phyloP scores from a whole-genome alignment of 2,113 vertebrate species.

The Cnemophilus loriae region DNA sequence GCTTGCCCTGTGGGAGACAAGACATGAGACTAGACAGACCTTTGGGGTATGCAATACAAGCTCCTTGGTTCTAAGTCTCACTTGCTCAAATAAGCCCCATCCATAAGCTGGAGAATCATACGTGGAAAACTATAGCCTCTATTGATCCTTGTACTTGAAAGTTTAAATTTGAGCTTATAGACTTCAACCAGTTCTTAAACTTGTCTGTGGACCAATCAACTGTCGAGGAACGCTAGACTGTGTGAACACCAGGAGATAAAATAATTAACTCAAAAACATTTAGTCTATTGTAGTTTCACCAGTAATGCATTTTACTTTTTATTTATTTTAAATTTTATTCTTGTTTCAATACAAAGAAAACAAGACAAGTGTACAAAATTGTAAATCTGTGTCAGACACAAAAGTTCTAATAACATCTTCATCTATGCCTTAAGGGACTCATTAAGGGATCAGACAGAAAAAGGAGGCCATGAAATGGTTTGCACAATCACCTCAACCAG shows the following conservation, averaged over 20 bases:
- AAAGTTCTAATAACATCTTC: background rate
- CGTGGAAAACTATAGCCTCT: background rate
- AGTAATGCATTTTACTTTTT: background rate
- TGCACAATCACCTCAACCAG: background rate
- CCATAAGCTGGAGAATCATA: background rate
- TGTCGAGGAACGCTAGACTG: background rate
- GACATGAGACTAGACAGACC: background rate
- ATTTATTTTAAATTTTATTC: background rate
- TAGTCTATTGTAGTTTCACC: background rate
- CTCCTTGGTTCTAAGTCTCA: background rate
- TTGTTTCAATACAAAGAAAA: background rate
- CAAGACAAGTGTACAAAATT: background rate
- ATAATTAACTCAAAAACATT: background rate
- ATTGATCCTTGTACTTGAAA: background rate
- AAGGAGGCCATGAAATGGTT: background rate
- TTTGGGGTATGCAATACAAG: background rate
- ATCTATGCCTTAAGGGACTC: background rate
- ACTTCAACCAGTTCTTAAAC: background rate
- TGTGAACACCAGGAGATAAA: background rate
- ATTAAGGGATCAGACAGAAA: background rate
- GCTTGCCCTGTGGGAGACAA: background rate
- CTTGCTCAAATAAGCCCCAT: background rate
- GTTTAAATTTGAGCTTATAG: background rate
- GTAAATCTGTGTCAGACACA: background rate
- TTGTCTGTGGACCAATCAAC: background rate